phyloP scores from a whole-genome alignment of 1,140 invertebrate species.

The Drosophila ogumai region DNA sequence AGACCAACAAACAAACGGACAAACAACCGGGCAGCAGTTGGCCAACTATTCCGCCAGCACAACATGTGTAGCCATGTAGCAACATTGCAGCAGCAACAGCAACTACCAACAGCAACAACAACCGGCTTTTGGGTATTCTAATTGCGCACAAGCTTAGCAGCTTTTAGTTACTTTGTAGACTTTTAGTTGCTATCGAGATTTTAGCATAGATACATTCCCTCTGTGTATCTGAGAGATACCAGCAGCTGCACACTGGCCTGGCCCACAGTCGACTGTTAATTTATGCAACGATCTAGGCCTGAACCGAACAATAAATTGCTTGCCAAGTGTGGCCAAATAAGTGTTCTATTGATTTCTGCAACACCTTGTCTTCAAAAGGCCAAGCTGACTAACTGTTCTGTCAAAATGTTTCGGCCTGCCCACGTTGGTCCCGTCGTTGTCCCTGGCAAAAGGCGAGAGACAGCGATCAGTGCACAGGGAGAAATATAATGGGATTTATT shows the following conservation, averaged over 20 bases:
- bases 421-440: conserved; percentile 48
- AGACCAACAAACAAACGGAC: conserved; percentile 13
- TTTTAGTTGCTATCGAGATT: conserved; percentile 70
- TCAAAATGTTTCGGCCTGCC: conserved; percentile 74
- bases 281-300: conserved; percentile 64
- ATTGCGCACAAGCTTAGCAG: conserved; percentile 81
- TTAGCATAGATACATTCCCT: conserved; percentile 58
- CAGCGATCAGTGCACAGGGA: conserved; percentile 13
- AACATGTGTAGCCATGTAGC: conserved; percentile 77
- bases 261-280: conserved; percentile 52
- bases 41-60: conserved; percentile 49
- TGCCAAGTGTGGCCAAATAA: conserved; percentile 71
- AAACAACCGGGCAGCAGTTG: conserved; percentile 24
- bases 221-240: conserved; percentile 17
- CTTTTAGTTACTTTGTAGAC: conserved; percentile 82
- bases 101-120: conserved; percentile 40
- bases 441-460: conserved; percentile 19
- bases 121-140: conserved; percentile 72
- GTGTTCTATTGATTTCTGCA: conserved; percentile 80
- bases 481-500: not conserved
- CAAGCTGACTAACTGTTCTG: conserved; percentile 78
- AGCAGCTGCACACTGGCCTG: conserved; percentile 18
- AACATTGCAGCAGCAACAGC: conserved; percentile 53
- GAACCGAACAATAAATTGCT: conserved; percentile 66
- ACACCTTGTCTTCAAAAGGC: conserved; percentile 68